These are phyloP conservation scores for Spermophilus dauricus DNA, from an alignment of 2,113 vertebrate species.

Conservation along the genomic window DNA sequence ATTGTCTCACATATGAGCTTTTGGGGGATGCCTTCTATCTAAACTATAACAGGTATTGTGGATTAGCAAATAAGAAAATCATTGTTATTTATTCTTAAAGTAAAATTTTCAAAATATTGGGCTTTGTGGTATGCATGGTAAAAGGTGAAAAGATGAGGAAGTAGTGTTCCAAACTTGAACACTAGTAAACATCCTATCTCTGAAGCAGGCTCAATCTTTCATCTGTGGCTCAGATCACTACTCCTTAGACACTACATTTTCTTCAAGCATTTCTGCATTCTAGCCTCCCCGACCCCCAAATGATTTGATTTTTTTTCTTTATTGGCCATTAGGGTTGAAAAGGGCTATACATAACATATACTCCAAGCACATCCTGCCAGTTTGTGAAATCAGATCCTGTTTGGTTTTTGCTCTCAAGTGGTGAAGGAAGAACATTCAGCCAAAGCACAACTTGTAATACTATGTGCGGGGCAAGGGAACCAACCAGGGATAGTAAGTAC, in stretches of 20 bases:
- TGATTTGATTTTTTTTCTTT: background rate
- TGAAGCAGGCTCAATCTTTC: background rate
- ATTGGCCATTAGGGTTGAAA: background rate
- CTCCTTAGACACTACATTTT: background rate
- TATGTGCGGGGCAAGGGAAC: background rate
- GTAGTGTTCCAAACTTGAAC: background rate
- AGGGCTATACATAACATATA: background rate
- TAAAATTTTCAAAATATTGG: slow-evolving; percentile 15
- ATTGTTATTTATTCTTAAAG: background rate
- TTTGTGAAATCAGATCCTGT: background rate
- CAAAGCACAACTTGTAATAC: background rate
- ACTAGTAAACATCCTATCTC: background rate
- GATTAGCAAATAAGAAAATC: background rate
- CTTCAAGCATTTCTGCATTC: background rate
- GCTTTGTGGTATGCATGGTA: background rate
- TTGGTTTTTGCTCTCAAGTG: background rate
- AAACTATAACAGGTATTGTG: background rate
- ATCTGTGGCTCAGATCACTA: background rate
- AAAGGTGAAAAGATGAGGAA: background rate
- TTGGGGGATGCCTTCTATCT: too few species aligned
- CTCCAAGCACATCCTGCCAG: background rate
- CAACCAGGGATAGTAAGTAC: background rate
- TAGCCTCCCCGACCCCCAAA: background rate
- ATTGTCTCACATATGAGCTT: too few species aligned
- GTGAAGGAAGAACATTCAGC: background rate